Evolutionary conservation across 2,888 invertebrate species (phyloP).

Genomic region (Eupithecia insigniata): DNA sequence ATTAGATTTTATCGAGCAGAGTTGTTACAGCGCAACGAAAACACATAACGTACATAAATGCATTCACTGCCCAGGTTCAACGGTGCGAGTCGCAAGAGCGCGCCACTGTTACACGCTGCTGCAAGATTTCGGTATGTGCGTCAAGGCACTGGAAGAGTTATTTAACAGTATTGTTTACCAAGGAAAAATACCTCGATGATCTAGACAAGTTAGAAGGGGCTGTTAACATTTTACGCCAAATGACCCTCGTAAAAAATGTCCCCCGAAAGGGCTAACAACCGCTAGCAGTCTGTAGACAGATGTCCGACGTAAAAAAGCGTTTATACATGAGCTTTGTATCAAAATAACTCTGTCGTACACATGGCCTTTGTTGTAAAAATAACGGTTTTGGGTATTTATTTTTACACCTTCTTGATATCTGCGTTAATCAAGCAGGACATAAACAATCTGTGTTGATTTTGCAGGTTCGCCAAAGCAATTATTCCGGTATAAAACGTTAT

Average conservation of each 20-base stretch:
- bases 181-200: background rate
- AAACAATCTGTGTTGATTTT: conserved; percentile 62
- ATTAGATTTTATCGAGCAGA: conserved; percentile 9
- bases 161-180: background rate
- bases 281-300: background rate
- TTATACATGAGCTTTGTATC: background rate
- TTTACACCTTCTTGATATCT: conserved; percentile 61
- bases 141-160: background rate
- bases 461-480: conserved; percentile 55
- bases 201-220: background rate
- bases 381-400: conserved; percentile 64
- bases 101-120: background rate
- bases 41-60: background rate
- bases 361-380: conserved; percentile 13
- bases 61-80: background rate
- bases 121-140: background rate
- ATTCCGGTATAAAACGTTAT: conserved; percentile 56
- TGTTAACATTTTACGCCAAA: background rate
- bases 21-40: background rate
- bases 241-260: background rate
- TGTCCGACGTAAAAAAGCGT: background rate
- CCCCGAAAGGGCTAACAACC: background rate
- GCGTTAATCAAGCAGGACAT: conserved; percentile 57
- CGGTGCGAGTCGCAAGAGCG: background rate
- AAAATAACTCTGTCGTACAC: conserved; percentile 1